Base-by-base conservation (phyloP, 2,888 invertebrate species). In the Cordylochernes scorpioides region DNA sequence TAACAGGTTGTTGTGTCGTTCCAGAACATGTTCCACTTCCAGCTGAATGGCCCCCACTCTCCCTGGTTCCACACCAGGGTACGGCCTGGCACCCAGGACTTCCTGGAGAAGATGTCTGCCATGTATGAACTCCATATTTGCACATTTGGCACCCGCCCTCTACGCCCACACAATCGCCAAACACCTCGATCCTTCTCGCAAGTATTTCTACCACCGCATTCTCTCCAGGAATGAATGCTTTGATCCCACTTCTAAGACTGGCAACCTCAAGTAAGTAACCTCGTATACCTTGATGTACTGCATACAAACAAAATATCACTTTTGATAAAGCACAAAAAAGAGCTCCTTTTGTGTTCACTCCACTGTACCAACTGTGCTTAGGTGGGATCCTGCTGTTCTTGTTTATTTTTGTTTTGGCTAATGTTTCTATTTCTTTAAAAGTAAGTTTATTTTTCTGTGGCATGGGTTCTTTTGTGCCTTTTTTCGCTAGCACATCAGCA, bases 201-300 rank as follows among this genome's bases (percentile, higher is more conserved):
- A 68, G 44, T 70, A 69, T 47, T 97, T 99, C 55, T 37, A 35
- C 3, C 78, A 91, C 49, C 63, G 97, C 36, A 94, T 97, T 49
- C 59, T 97, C 30, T 94, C 94, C 0, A 62, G 97, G 39, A 91
- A 99, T 54, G 97, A 97, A 55, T 91, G 91, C 52, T 86, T 94
- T 50, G 78, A 84, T 61, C 68, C 80, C 13, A 72, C 72, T 40
- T 80, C 84, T 29, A 99, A 99, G 61, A 78, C 86, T 24, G 84
- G 84, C 30, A 99, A 99, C 60, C 63, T 99, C 24, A 84, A 77
- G 84, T 86, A 60, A 58, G 62, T 35, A 17, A 19, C 8, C n/a
- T 19, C 8, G n/a, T 9, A 19, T 9, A n/a, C n/a, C n/a, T n/a
- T n/a, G n/a, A n/a, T n/a, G n/a, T n/a, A n/a, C n/a, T n/a, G n/a